Conservation (phyloP, 2,113 vertebrate species). For the Ochotona curzoniae region DNA sequence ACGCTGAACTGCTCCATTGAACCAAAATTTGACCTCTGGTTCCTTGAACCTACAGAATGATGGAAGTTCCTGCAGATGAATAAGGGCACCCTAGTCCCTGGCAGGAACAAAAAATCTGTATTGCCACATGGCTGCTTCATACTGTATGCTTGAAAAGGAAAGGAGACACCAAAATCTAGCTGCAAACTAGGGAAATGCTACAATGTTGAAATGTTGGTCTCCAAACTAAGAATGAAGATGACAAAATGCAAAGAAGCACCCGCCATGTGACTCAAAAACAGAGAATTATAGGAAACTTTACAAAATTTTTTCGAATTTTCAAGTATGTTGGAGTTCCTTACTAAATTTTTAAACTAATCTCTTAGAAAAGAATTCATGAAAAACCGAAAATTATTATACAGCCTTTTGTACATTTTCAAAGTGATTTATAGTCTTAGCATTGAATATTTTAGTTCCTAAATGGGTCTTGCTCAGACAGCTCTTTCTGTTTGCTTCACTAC, state of each 20-base stretch:
- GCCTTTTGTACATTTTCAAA: background rate
- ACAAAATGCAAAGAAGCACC: background rate
- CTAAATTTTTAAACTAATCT: slow-evolving; percentile 44
- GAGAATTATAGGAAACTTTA: background rate
- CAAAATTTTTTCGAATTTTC: background rate
- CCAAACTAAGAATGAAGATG: background rate
- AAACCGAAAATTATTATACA: slow-evolving; percentile 25
- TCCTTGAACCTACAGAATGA: background rate
- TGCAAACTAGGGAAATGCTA: background rate
- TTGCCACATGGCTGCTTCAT: background rate
- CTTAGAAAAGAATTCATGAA: background rate
- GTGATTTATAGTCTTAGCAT: no score
- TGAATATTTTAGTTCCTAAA: no score
- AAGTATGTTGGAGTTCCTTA: background rate
- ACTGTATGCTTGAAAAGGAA: background rate
- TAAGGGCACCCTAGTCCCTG: background rate
- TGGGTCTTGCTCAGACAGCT: background rate
- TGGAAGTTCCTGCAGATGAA: background rate
- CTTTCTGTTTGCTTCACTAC: background rate
- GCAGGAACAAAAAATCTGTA: background rate
- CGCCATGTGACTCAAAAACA: background rate
- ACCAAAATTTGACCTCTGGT: background rate
- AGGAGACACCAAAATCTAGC: background rate
- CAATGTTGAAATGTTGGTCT: background rate
- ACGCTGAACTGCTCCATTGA: background rate